Evolutionary conservation across 1,140 invertebrate genomes (phyloP), one percentile per base, ranked within the genome.

Genomic region (Acyrthosiphon pisum): DNA sequence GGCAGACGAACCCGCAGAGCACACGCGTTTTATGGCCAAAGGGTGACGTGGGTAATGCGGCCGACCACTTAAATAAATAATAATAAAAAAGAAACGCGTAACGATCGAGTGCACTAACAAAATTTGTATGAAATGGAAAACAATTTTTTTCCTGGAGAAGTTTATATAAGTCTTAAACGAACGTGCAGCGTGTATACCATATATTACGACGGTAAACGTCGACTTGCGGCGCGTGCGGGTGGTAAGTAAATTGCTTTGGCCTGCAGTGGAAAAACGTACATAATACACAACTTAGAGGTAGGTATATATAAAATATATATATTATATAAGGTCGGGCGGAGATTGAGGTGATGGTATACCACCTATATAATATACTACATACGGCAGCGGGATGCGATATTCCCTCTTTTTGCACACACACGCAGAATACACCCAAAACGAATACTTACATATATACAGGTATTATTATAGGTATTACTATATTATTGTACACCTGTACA

Each of bases 41-140:
- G 86, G 30, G 14, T 48, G 30, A 6, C 26, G 60, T 14, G 30
- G 30, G 60, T n/a, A 50, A 48, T 48, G n/a, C 18, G 30, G 6
- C n/a, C 30, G 30, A 50, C 44, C 46, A 48, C 86, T 87, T 37
- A 37, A 56, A 89, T 89, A 53, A 89, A 89, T 89, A 89, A 89
- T 44, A 89, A 89, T 26, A 56, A 56, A 88, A 53, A 35, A 88
- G 20, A 23, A 88, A 89, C 48, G 48, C 35, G 48, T 53, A 53
- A 56, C 48, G 48, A 89, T 53, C 87, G 48, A 53, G n/a, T 89
- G 87, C 48, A 88, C 87, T 88, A 88, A 88, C 87, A 20, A 88
- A 88, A 50, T 88, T 88, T 53, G 48, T 88, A 53, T 23, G 48
- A 53, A 50, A 50, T 88, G 84, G 44, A 44, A 48, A 87, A n/a